These are phyloP conservation scores for Momotus momota DNA, from an alignment of 2,797 vertebrate genomes.

Conservation along the genomic window DNA sequence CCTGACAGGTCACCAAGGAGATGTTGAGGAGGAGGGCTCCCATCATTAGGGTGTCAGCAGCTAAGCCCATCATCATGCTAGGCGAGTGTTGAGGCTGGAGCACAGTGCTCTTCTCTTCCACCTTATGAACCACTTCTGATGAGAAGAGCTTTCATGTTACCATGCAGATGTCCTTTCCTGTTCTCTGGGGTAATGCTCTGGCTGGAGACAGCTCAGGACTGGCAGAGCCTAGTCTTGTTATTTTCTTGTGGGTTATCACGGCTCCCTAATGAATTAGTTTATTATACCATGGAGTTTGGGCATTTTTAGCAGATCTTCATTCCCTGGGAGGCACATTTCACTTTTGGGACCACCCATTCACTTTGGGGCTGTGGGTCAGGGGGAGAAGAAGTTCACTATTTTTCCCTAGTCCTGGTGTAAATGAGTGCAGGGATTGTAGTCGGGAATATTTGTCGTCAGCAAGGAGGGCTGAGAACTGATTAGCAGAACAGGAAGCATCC, in stretches of 20 bases:
- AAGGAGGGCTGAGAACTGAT: background rate
- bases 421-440: background rate
- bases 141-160: background rate
- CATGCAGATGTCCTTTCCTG: background rate
- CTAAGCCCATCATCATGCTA: background rate
- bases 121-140: background rate
- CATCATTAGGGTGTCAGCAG: background rate
- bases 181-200: background rate
- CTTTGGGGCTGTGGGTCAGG: background rate
- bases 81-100: background rate
- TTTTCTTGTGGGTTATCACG: background rate
- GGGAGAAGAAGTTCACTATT: background rate
- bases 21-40: background rate
- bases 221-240: background rate
- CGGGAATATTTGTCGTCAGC: background rate
- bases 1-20: background rate
- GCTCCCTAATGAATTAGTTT: background rate
- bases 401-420: background rate
- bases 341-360: background rate
- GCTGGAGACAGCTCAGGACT: background rate
- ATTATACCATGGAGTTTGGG: background rate
- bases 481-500: background rate
- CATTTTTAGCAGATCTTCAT: background rate
- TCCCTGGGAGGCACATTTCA: background rate
- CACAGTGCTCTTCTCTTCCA: accelerated